Evolutionary conservation across 1,140 invertebrate genomes (phyloP).

Genomic region (Phortica variegata): DNA sequence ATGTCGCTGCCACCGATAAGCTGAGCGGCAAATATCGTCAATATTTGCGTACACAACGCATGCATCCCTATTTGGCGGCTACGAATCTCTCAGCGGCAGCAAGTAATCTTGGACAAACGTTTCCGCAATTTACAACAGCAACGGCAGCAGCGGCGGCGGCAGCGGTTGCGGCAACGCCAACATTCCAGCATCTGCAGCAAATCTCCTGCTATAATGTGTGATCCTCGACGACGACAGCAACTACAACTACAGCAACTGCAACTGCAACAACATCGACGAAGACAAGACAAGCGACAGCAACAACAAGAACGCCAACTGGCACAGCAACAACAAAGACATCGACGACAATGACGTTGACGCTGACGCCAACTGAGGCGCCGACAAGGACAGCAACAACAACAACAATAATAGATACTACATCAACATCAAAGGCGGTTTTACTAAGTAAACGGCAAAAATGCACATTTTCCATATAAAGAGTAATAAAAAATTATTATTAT

Average conservation of each 20-base stretch:
- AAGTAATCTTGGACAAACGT: constrained; percentile 47
- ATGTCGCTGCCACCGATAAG: constrained; percentile 52
- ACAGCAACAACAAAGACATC: constrained; percentile 12
- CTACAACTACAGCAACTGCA: constrained; percentile 16
- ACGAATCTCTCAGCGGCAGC: constrained; percentile 41
- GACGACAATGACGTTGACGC: constrained; percentile 9
- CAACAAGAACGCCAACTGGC: constrained; percentile 9
- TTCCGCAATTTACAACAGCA: constrained; percentile 56
- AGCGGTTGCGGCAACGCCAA: constrained; percentile 33
- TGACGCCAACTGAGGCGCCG: constrained; percentile 13
- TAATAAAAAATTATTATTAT: constrained; percentile 28
- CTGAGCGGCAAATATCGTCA: constrained; percentile 61
- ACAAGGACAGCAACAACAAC: constrained; percentile 15
- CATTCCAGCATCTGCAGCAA: constrained; percentile 60
- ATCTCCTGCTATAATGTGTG: constrained; percentile 63
- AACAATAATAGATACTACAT: constrained; percentile 29
- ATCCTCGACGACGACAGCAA: constrained; percentile 31
- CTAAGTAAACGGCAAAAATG: constrained; percentile 42
- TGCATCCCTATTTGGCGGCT: constrained; percentile 60
- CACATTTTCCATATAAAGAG: neutral
- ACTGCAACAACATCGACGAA: constrained; percentile 8
- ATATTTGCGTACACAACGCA: constrained; percentile 60
- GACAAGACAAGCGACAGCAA: too few relatives aligned
- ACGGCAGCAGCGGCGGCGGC: constrained; percentile 22
- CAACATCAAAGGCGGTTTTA: constrained; percentile 32